Base-by-base conservation (phyloP, 64 coral and sea anemone genomes). In the Exaiptasia diaphana region DNA sequence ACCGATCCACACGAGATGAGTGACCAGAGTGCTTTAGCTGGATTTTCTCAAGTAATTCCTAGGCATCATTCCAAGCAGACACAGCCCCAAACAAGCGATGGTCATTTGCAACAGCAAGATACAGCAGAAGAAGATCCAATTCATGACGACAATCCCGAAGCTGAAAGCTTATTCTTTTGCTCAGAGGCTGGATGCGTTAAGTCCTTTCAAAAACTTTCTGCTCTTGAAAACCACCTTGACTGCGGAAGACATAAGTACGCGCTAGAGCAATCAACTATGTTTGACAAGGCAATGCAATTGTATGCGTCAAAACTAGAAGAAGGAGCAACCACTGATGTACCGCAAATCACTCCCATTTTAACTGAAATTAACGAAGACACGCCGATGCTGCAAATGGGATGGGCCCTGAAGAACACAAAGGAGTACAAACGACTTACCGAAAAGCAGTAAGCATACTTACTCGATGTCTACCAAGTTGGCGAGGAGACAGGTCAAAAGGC, bases 141-240 rank as follows among this genome's bases (percentile, higher is more conserved):
- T 34, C 20, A 4, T 53, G 23, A 23, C 41, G 26, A 36, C 5
- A 34, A 61, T 7, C 38, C 14, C 38, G 41, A 80, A 81, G 78
- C 78, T 68, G 45, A 41, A 26, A 78, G 64, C 48, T 49, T 87
- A 2, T 87, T 87, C 61, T 24, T 54, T 42, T 86, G 83, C 53
- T 71, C 83, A 42, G 83, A 86, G 37, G 58, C 76, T 24, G 85
- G 64, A 41, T 79, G 85, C 30, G 49, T 87, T 28, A 87, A 79
- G 64, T 55, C 64, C 12, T 87, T 52, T 32, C 85, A 78, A 39
- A 87, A 61, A 50, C 78, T 87, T 87, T 78, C 62, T 27, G 69
- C 72, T 4, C 83, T 87, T 34, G 61, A 71, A 70, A 41, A 38
- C n/a, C 85, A 87, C 42, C 85, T 87, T 70, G 85, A 87, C 13